Evolutionary conservation across 92 coral and sea anemone genomes (phyloP).

Genomic region (Epizoanthus rinbou): DNA sequence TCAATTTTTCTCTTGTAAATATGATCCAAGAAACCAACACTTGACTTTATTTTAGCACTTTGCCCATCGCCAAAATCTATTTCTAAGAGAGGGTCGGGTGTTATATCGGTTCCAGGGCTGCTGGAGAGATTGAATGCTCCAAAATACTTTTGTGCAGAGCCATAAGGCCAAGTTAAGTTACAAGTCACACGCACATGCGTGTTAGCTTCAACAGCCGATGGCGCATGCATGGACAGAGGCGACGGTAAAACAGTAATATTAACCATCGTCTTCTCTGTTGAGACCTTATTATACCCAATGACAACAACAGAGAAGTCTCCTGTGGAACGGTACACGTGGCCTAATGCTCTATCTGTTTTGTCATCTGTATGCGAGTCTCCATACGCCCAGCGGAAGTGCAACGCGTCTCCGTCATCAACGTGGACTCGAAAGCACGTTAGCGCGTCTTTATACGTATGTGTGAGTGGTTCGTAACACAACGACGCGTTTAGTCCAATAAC

Average conservation of each 20-base stretch:
- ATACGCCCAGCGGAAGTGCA: constrained; percentile 62
- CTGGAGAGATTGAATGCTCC: constrained; percentile 46
- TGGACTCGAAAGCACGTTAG: constrained; percentile 51
- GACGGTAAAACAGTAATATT: constrained; percentile 49
- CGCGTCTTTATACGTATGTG: constrained; percentile 69
- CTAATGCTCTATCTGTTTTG: constrained; percentile 5
- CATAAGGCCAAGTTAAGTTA: constrained; percentile 63
- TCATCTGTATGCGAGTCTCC: neutral
- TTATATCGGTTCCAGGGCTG: constrained; percentile 49
- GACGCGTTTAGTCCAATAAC: constrained; percentile 65
- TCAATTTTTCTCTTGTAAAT: constrained; percentile 22
- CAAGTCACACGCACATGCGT: constrained; percentile 49
- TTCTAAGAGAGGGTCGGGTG: constrained; percentile 7
- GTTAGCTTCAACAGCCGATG: constrained; percentile 45
- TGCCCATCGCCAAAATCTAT: constrained; percentile 55
- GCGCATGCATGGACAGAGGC: constrained; percentile 56
- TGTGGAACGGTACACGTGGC: constrained; percentile 18
- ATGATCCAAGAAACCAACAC: constrained; percentile 19
- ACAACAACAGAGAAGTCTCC: constrained; percentile 49
- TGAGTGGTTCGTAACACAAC: constrained; percentile 61
- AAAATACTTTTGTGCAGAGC: constrained; percentile 58
- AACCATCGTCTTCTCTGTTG: neutral
- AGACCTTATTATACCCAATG: constrained; percentile 57
- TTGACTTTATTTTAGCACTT: constrained; percentile 8
- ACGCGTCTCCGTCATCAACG: constrained; percentile 41